phyloP scores from a whole-genome alignment of 2,888 invertebrate species.

The Seira sanloemensis region DNA sequence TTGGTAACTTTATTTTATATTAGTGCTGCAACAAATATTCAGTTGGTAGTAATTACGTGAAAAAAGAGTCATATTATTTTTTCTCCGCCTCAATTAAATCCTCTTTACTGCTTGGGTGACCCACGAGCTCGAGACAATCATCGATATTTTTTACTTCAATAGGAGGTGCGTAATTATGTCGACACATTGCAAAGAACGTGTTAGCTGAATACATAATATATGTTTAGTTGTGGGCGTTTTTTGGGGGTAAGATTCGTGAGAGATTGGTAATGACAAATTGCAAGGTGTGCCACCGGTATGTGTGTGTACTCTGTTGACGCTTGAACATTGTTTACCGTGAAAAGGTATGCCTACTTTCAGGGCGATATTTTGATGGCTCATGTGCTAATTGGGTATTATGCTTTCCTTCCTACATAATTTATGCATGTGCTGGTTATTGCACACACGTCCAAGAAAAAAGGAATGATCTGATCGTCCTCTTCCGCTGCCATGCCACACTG shows the following conservation, averaged over 20 bases:
- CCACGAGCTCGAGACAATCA: too few species aligned
- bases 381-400: slow-evolving; percentile 10
- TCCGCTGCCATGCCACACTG: not conserved
- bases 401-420: slow-evolving; percentile 6
- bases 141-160: not conserved
- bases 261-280: not conserved
- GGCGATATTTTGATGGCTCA: not conserved
- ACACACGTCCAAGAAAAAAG: not conserved
- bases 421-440: slow-evolving; percentile 4
- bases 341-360: not conserved
- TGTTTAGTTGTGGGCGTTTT: slow-evolving; percentile 12
- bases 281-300: slow-evolving; percentile 3
- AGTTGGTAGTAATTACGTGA: too few species aligned
- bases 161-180: not conserved
- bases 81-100: too few species aligned
- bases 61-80: too few species aligned
- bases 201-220: too few species aligned
- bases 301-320: not conserved
- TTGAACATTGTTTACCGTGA: not conserved
- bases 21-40: too few species aligned
- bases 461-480: not conserved
- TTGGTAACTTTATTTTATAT: too few species aligned
- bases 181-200: not conserved
- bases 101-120: too few species aligned
- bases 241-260: too few species aligned